Evolutionary conservation across 2,113 vertebrate genomes (phyloP), one percentile per base, ranked within the genome.

Genomic region (Trochalopteron elliotii): DNA sequence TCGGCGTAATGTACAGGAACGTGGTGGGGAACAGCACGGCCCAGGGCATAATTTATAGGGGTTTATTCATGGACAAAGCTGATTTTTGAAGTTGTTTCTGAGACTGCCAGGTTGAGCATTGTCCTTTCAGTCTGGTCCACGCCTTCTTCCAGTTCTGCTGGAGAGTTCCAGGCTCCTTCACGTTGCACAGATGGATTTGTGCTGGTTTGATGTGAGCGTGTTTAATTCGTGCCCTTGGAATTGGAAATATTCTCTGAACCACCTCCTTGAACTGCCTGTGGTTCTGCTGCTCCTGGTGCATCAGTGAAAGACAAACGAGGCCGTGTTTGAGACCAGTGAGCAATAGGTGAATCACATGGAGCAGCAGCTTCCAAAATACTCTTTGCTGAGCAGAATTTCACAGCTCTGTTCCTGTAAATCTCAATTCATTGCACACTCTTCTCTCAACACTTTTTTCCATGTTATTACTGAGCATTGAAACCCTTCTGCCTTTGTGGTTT

Each of bases 131-230:
- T 44, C 42, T 11, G 53, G 10, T 9, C 63, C 21, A 0, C 6
- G 60, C 83, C 44, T 49, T 9, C 68, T 56, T 14, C 30, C 49
- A 40, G n/a, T 5, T 35, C 40, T 74, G 2, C 60, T 30, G 72
- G 37, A 7, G 37, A 40, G n/a, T 40, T 13, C 2, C 0, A 0
- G 39, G 9, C 37, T 39, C 31, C 25, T 75, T 53, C 0, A 1
- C 0, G 0, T 27, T 15, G 24, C 69, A 13, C 28, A 3, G 81
- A 24, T 53, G 69, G 47, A 7, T 69, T 69, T 65, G 52, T 78
- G 61, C 53, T 44, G 44, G 9, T 65, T 44, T 10, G 27, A 11
- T 53, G 17, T 1, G 19, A 57, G 27, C 0, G 0, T 37, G 12
- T 60, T 85, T 49, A 23, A 57, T 64, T 71, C 24, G 11, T 50